Evolutionary conservation across 35 echinoderm and acorn worm genomes (phyloP).

Genomic region (Acanthaster planci): DNA sequence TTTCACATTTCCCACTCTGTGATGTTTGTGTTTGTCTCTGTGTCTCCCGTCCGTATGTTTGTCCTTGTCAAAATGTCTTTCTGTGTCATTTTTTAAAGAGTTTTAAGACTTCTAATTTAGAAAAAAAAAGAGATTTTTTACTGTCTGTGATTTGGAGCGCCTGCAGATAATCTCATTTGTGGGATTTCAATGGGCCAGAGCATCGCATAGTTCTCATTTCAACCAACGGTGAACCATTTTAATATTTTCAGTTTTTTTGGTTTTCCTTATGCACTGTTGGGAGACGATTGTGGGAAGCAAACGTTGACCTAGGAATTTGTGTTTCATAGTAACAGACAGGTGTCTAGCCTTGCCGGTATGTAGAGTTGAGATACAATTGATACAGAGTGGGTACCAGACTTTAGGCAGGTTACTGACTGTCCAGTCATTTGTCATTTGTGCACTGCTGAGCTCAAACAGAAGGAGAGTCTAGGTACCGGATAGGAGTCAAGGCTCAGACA

Average conservation of each 20-base stretch:
- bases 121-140: not conserved
- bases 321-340: not conserved
- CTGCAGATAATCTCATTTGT: not conserved
- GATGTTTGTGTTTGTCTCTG: not conserved
- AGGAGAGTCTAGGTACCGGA: not conserved
- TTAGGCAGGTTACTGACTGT: not conserved
- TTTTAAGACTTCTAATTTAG: too few species aligned
- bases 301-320: not conserved
- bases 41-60: not conserved
- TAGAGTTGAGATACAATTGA: not conserved
- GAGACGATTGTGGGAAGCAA: not conserved
- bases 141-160: not conserved
- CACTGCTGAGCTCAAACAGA: too few species aligned
- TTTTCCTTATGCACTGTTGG: constrained; percentile 24
- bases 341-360: not conserved
- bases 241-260: not conserved
- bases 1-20: not conserved
- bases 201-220: constrained; percentile 13
- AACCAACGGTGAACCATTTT: constrained; percentile 1
- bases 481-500: too few species aligned
- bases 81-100: not conserved
- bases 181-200: not conserved
- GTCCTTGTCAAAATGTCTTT: not conserved
- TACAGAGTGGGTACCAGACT: constrained; percentile 5
- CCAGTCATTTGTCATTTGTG: too few species aligned